These are phyloP conservation scores for Polyommatus icarus DNA, from an alignment of 2,888 invertebrate genomes.

Conservation along the genomic window DNA sequence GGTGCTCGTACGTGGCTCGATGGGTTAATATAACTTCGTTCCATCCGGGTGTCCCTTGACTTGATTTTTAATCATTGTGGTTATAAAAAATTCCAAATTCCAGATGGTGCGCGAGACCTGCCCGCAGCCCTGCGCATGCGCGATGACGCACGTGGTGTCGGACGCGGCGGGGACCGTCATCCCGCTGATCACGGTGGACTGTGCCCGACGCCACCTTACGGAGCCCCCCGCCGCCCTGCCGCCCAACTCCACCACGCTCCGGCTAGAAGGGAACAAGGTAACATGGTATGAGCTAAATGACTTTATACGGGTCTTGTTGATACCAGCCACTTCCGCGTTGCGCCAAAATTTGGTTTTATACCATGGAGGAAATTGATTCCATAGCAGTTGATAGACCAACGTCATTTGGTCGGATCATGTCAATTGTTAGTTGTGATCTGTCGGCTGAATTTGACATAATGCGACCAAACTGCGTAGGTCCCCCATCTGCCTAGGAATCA, in stretches of 20 bases:
- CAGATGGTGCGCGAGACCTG: slow-evolving; percentile 82
- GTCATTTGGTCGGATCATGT: too few relatives aligned
- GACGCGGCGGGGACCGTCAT: slow-evolving; percentile 70
- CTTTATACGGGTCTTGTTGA: background rate
- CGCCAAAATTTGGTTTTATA: too few relatives aligned
- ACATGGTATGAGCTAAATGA: slow-evolving; percentile 40
- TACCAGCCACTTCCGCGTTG: too few relatives aligned
- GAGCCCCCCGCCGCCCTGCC: slow-evolving; percentile 83
- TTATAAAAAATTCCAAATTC: background rate
- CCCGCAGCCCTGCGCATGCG: slow-evolving; percentile 81
- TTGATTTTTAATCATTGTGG: background rate
- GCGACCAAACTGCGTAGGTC: too few relatives aligned
- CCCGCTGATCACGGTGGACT: slow-evolving; percentile 86
- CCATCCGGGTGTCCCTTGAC: too few relatives aligned
- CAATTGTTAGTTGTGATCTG: too few relatives aligned
- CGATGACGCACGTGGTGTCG: slow-evolving; percentile 83
- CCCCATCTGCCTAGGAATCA: too few relatives aligned
- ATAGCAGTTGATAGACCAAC: too few relatives aligned
- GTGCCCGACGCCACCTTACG: slow-evolving; percentile 78
- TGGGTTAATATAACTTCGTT: too few relatives aligned
- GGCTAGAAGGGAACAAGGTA: slow-evolving; percentile 84
- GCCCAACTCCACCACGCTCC: slow-evolving; percentile 83
- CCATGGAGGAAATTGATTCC: too few relatives aligned
- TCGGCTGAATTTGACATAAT: too few relatives aligned
- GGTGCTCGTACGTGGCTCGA: too few relatives aligned